Percentiles rank a stretch among this genome's conserved stretches.
These are phyloP conservation scores for Zelostemma sp. DNA, from an alignment of 1,140 invertebrate species.

Conservation along the genomic window DNA sequence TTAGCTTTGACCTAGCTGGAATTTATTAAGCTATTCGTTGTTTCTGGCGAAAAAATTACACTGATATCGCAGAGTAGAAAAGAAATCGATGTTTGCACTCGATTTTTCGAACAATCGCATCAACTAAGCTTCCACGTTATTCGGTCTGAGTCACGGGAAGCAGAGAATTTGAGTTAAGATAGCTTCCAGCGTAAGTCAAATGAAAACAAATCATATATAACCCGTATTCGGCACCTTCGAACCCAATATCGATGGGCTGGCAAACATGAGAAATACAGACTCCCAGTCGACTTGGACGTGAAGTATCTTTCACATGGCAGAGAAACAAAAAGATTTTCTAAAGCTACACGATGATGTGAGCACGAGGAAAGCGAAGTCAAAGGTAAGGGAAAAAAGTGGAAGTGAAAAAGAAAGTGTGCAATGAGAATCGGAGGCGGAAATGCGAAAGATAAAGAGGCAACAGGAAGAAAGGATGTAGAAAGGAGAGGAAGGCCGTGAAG, in stretches of 20 bases:
- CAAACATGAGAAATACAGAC: too few species aligned
- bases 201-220: constrained; percentile 52
- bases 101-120: constrained; percentile 21
- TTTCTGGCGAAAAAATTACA: constrained; percentile 15
- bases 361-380: constrained; percentile 11
- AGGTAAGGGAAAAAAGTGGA: constrained; percentile 21
- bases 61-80: constrained; percentile 22
- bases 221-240: constrained; percentile 31
- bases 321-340: constrained; percentile 57
- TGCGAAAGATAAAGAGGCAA: constrained; percentile 34
- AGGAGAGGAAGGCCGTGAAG: constrained; percentile 15
- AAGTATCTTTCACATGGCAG: constrained; percentile 47
- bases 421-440: constrained; percentile 37
- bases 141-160: constrained; percentile 4
- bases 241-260: constrained; percentile 41
- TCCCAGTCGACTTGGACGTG: constrained; percentile 31
- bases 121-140: constrained; percentile 17
- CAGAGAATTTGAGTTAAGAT: constrained; percentile 21
- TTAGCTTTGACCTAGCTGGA: too few species aligned
- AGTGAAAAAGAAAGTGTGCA: constrained; percentile 41
- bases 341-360: constrained; percentile 41
- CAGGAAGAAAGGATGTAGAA: neutral
- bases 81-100: constrained; percentile 15
- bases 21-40: constrained; percentile 25
- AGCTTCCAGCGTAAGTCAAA: constrained; percentile 36